These are phyloP conservation scores for Dicrurus megarhynchus DNA, from an alignment of 2,113 vertebrate species.

Conservation along the genomic window DNA sequence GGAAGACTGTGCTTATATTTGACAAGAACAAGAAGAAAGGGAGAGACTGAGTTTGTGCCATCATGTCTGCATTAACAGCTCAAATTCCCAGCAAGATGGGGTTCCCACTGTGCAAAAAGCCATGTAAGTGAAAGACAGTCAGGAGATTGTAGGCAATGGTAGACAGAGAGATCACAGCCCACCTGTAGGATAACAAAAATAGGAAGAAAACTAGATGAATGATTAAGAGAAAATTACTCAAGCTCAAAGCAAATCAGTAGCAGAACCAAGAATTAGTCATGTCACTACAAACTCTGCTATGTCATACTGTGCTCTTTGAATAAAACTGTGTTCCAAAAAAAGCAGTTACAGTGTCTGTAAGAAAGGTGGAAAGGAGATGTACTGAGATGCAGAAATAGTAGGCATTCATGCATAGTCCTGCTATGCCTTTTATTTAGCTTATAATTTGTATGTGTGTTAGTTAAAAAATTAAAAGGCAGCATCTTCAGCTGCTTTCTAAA, in stretches of 20 bases:
- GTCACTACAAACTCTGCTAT: neutral
- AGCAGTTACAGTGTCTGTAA: neutral
- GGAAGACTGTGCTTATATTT: neutral
- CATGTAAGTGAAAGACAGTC: neutral
- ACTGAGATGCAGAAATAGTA: neutral
- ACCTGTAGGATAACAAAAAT: neutral
- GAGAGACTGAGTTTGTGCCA: neutral
- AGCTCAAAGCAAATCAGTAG: neutral
- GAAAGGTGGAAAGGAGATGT: neutral
- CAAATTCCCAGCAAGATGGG: neutral
- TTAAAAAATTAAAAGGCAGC: neutral
- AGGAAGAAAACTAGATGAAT: neutral
- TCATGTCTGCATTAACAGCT: neutral
- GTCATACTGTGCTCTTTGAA: neutral
- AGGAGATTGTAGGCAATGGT: neutral
- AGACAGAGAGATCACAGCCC: neutral
- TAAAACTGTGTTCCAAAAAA: neutral
- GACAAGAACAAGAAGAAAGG: neutral
- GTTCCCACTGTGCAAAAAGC: neutral
- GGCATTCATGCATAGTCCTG: neutral
- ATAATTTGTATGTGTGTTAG: neutral
- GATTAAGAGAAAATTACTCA: neutral
- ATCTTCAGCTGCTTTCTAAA: neutral
- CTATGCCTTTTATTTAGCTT: neutral
- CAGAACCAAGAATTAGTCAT: neutral